Percentiles rank a stretch among this genome's conserved stretches.
Conservation (phyloP, 1,140 invertebrate genomes). For the Aphelinus atriplicis region DNA sequence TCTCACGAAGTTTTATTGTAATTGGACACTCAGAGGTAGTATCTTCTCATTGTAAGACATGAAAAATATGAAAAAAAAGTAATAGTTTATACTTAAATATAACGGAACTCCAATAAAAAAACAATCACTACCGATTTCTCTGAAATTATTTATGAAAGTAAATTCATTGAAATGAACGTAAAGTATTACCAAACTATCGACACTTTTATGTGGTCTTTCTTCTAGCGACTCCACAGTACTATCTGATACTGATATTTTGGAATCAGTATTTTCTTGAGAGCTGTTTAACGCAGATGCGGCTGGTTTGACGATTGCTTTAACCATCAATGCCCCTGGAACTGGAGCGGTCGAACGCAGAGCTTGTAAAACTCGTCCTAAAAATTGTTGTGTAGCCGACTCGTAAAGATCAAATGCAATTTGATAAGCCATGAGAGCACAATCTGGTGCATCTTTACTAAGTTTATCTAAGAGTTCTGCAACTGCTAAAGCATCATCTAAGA, state of each 20-base stretch:
- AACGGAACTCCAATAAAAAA: too few species aligned
- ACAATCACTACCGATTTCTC: too few species aligned
- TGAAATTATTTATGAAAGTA: background rate
- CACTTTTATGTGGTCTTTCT: constrained; percentile 61
- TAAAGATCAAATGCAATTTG: constrained; percentile 99
- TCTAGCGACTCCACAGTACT: constrained; percentile 50
- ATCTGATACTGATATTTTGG: constrained; percentile 31
- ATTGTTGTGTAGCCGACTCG: constrained; percentile 98
- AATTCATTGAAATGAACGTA: too few species aligned
- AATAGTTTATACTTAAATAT: too few species aligned
- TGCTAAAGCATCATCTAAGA: constrained; percentile 90
- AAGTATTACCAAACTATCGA: constrained; percentile 63
- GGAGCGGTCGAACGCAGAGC: constrained; percentile 85
- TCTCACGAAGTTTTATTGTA: too few species aligned
- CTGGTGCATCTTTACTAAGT: constrained; percentile 82
- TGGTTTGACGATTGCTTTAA: constrained; percentile 73
- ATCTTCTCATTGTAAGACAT: too few species aligned
- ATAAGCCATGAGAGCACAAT: constrained; percentile 89
- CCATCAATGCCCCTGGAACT: constrained; percentile 77
- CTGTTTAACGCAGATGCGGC: constrained; percentile 17
- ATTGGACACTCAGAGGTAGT: too few species aligned
- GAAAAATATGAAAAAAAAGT: too few species aligned
- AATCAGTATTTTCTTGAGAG: constrained; percentile 48
- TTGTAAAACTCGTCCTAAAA: constrained; percentile 88
- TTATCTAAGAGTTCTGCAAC: constrained; percentile 92